These are phyloP conservation scores for Stigmatopora argus DNA, from an alignment of 2,113 vertebrate genomes.

Conservation along the genomic window DNA sequence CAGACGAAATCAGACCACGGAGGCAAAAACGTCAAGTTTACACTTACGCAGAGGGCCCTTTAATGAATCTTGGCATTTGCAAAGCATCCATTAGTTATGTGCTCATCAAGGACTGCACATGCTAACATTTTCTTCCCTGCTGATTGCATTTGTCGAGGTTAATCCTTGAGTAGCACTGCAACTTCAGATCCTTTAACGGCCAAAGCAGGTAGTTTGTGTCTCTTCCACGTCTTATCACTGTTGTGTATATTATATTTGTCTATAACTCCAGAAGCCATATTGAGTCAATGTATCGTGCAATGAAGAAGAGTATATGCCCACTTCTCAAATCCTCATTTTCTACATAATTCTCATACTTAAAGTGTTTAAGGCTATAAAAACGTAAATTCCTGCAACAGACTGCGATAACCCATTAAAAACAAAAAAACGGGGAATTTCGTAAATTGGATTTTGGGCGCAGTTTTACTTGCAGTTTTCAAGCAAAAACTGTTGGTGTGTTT, in stretches of 20 bases:
- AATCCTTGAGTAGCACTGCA: slow-evolving; percentile 28
- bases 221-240: slow-evolving; percentile 29
- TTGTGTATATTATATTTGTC: slow-evolving; percentile 45
- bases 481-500: too few species aligned
- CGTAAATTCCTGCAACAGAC: too few species aligned
- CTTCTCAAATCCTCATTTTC: too few species aligned
- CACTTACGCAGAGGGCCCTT: slow-evolving; percentile 63
- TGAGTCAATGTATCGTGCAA: slow-evolving; percentile 32
- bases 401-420: too few species aligned
- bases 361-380: too few species aligned
- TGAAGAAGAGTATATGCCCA: too few species aligned
- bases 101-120: slow-evolving; percentile 33
- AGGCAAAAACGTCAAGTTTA: slow-evolving; percentile 41
- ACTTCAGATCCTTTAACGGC: slow-evolving; percentile 29
- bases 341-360: too few species aligned
- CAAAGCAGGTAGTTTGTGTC: slow-evolving; percentile 37
- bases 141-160: slow-evolving; percentile 7
- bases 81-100: slow-evolving; percentile 18
- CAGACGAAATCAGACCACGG: slow-evolving; percentile 9
- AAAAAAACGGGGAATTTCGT: too few species aligned
- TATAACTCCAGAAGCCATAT: slow-evolving; percentile 71
- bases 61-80: slow-evolving; percentile 45
- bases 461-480: too few species aligned
- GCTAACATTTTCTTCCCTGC: slow-evolving; percentile 1
- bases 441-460: too few species aligned